Conservation (phyloP, 2,888 invertebrate species). For the Ophion ellenae region DNA sequence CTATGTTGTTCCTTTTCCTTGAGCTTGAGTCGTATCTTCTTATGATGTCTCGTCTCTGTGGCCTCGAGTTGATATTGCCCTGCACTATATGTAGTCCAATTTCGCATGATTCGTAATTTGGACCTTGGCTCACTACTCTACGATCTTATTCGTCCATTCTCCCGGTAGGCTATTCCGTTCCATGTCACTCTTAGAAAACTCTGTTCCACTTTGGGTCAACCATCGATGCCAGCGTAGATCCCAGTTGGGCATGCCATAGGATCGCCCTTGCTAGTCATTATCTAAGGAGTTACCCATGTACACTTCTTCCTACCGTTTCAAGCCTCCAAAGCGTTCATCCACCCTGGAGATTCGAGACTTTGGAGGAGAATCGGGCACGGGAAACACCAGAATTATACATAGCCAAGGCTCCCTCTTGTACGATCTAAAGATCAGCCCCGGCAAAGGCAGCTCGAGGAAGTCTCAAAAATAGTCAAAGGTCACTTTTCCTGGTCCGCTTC, state of each 20-base stretch:
- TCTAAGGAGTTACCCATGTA: slow-evolving; percentile 26
- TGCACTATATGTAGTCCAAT: no score
- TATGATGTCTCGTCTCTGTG: no score
- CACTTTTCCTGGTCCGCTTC: slow-evolving; percentile 41
- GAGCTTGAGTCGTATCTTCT: no score
- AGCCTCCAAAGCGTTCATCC: not conserved
- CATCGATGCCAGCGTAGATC: slow-evolving; percentile 12
- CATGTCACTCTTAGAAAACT: not conserved
- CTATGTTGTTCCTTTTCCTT: no score
- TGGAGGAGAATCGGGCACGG: slow-evolving; percentile 5
- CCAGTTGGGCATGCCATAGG: not conserved
- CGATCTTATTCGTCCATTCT: not conserved
- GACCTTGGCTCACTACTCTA: no score
- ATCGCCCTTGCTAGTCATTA: slow-evolving; percentile 44
- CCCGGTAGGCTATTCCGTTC: not conserved
- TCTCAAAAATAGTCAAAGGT: slow-evolving; percentile 41
- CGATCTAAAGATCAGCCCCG: slow-evolving; percentile 31
- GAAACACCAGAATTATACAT: slow-evolving; percentile 14
- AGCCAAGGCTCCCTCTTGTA: slow-evolving; percentile 1
- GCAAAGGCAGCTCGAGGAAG: slow-evolving; percentile 10
- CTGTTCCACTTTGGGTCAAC: slow-evolving; percentile 13
- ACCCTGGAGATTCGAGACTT: slow-evolving; percentile 3
- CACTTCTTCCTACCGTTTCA: slow-evolving; percentile 14
- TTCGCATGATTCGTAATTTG: no score
- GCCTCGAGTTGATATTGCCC: no score